These are phyloP conservation scores for Drosophila kurseongensis DNA, from an alignment of 1,140 invertebrate species.

Conservation along the genomic window DNA sequence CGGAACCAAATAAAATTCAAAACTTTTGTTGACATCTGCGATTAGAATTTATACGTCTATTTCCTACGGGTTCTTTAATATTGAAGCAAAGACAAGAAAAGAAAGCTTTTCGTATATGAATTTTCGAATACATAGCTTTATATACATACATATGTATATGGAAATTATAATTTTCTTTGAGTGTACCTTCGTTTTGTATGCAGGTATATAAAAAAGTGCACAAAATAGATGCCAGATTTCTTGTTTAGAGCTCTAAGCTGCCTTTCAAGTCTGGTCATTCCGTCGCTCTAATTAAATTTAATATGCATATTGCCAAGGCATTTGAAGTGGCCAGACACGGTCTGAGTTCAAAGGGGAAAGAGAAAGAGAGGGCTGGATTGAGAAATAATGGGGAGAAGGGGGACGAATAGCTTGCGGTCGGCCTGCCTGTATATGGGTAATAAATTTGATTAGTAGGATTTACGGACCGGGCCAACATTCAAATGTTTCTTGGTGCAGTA, in stretches of 20 bases:
- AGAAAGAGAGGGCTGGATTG: not conserved
- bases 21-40: no score
- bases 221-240: not conserved
- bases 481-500: conserved; percentile 76
- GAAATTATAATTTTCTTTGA: no score
- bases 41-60: no score
- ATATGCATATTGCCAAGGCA: conserved; percentile 76
- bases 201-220: not conserved
- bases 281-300: conserved; percentile 79
- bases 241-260: not conserved
- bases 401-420: conserved; percentile 47
- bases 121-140: no score
- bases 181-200: not conserved
- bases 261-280: conserved; percentile 37
- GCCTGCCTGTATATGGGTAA: conserved; percentile 59
- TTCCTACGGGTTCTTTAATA: no score
- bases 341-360: conserved; percentile 18
- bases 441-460: conserved; percentile 82
- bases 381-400: not conserved
- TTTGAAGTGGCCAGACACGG: conserved; percentile 61
- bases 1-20: no score
- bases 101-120: no score
- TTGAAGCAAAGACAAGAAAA: no score
- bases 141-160: no score
- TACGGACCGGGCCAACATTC: conserved; percentile 71